These are phyloP conservation scores for Phlogophora meticulosa DNA, from an alignment of 2,888 invertebrate species.

Conservation along the genomic window DNA sequence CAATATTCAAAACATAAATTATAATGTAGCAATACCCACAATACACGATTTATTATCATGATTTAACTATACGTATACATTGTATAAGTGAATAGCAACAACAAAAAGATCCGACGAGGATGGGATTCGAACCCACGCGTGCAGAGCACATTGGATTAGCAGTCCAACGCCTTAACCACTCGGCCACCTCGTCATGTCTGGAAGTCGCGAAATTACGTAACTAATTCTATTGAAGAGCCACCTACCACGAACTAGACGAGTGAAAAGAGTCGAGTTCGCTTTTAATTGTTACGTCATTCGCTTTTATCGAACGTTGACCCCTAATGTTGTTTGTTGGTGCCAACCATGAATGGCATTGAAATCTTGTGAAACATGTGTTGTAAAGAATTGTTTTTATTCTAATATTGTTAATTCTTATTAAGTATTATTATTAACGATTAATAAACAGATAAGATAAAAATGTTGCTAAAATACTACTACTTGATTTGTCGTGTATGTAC, in stretches of 20 bases:
- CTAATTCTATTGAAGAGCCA: constrained; percentile 43
- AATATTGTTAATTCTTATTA: too few species aligned
- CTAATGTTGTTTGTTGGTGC: constrained; percentile 38
- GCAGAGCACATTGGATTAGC: constrained; percentile 97
- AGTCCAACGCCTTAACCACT: constrained; percentile 97
- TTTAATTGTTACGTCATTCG: constrained; percentile 59
- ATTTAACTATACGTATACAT: background rate
- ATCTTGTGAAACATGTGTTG: constrained; percentile 3
- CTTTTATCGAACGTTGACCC: constrained; percentile 63
- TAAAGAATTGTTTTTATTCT: constrained; percentile 10
- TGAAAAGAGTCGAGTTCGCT: constrained; percentile 48
- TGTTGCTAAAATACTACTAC: too few species aligned
- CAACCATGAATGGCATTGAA: constrained; percentile 36
- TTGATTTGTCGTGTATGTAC: constrained; percentile 3
- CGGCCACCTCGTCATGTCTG: constrained; percentile 94
- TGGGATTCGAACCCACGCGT: constrained; percentile 96
- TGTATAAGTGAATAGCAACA: constrained; percentile 2
- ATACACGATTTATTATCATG: background rate
- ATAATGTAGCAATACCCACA: background rate
- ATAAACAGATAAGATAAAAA: background rate
- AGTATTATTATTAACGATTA: constrained; percentile 13
- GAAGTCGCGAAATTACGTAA: constrained; percentile 69
- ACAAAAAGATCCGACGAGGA: constrained; percentile 92
- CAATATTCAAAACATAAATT: constrained; percentile 11
- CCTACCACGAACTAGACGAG: constrained; percentile 44